Evolutionary conservation across 2,888 invertebrate species (phyloP), one percentile per base, ranked within the genome.

Genomic region (Ametastegia equiseti): DNA sequence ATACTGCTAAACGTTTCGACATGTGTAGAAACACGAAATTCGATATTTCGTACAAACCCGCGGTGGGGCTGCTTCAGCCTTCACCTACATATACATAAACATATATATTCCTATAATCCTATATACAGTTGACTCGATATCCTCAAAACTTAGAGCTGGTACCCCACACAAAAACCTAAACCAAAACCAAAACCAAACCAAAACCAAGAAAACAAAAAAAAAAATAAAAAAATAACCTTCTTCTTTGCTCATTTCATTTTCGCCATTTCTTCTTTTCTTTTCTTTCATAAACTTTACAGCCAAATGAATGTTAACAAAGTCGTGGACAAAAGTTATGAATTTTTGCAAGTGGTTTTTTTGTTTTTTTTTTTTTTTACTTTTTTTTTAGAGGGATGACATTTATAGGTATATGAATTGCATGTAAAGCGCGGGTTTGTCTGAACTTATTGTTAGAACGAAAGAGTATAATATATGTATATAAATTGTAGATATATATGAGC

Each of bases 1-100:
- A 83, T 84, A 85, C 84, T 83, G 81, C 85, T 85, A 87, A 86
- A 88, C 88, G 86, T 82, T 84, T 82, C 83, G 86, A 88, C 90
- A 89, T 87, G 88, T 89, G 89, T 90, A 88, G 88, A 88, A 90
- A 90, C 89, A 89, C 65, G 90, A 88, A 87, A 91, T 86, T 81
- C 82, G 90, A 91, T 83, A 89, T 86, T 86, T 88, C 87, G 86
- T 86, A 84, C 81, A 83, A 57, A 78, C 60, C 7, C 60, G 13
- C 60, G 60, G 60, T 60, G 60, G 11, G 15, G 60, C 30, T 30
- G 23, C 13, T 30, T 13, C 15, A 47, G 47, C 42, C 7, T 23
- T 54, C 54, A 54, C 23, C n/a, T 54, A n/a, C n/a, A n/a, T n/a
- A n/a, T 5, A 33, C 3, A 13, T 30, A 11, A 15, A 23, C 27